phyloP scores from a whole-genome alignment of 2,113 vertebrate genomes.

The Rhineura floridana region DNA sequence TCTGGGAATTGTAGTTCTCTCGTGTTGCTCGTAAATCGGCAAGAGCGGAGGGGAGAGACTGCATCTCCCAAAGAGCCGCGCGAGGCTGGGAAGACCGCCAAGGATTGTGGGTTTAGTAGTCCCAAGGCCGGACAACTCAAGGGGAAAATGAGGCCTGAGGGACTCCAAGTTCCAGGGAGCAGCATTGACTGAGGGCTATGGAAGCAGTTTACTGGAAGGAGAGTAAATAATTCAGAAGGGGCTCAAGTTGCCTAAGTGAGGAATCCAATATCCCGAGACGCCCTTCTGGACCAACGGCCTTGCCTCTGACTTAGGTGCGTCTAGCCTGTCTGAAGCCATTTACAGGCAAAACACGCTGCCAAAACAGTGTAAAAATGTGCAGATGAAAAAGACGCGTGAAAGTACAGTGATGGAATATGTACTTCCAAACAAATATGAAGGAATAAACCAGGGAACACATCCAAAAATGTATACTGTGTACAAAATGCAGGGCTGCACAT shows the following conservation, averaged over 20 bases:
- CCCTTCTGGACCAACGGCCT: background rate
- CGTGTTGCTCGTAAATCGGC: rapidly evolving
- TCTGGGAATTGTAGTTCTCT: conserved; percentile 66
- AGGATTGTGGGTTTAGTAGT: conserved; percentile 59
- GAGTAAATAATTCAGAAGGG: background rate
- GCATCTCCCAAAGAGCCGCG: conserved; percentile 36
- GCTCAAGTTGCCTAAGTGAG: background rate
- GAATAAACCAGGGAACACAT: no score
- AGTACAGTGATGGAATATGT: background rate
- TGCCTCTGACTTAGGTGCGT: background rate
- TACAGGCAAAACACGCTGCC: background rate
- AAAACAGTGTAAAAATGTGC: background rate
- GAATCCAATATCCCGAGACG: background rate
- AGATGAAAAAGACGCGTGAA: background rate
- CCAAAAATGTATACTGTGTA: no score
- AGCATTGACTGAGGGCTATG: background rate
- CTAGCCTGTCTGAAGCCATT: background rate
- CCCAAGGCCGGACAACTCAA: background rate
- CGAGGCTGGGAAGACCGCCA: background rate
- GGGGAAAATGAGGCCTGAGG: conserved; percentile 10
- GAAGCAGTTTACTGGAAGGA: background rate
- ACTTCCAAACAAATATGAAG: background rate
- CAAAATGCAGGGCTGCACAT: background rate
- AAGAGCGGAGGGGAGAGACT: background rate
- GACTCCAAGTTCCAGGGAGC: conserved; percentile 61